These are phyloP conservation scores for Uria aalge DNA, from an alignment of 2,113 vertebrate species.

Conservation along the genomic window DNA sequence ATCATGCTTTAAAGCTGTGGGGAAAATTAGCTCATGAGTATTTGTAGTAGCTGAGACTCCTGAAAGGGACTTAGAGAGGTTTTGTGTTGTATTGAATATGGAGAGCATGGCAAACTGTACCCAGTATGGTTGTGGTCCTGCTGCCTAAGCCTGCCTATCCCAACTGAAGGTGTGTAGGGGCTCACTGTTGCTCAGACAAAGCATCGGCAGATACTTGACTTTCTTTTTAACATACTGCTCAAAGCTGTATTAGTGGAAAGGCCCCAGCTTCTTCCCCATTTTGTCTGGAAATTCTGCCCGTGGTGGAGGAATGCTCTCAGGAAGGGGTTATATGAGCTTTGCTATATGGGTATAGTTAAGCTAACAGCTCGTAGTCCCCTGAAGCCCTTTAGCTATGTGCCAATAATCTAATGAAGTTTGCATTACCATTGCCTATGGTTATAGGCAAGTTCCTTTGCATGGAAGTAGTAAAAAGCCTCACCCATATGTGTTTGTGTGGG, in stretches of 20 bases:
- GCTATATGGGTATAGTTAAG: not conserved
- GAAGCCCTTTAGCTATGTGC: not conserved
- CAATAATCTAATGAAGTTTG: not conserved
- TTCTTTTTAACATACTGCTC: not conserved
- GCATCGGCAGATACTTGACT: rapidly evolving
- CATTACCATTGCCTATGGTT: not conserved
- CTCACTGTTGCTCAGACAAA: not conserved
- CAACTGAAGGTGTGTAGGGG: not conserved
- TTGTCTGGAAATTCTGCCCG: not conserved
- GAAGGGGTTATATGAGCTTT: not conserved
- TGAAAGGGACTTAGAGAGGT: not conserved
- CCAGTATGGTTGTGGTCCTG: not conserved
- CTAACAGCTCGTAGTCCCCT: not conserved
- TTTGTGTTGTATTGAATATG: not conserved
- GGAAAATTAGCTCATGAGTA: not conserved
- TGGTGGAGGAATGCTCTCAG: not conserved
- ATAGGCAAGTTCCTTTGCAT: not conserved
- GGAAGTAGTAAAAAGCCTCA: not conserved
- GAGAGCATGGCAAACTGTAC: not conserved
- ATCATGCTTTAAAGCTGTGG: not conserved
- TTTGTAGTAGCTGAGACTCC: not conserved
- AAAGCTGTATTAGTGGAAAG: not conserved
- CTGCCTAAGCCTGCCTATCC: not conserved
- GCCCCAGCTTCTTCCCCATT: not conserved
- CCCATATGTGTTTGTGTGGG: not conserved